These are phyloP conservation scores for Aphis gossypii DNA, from an alignment of 1,140 invertebrate species.

Conservation along the genomic window DNA sequence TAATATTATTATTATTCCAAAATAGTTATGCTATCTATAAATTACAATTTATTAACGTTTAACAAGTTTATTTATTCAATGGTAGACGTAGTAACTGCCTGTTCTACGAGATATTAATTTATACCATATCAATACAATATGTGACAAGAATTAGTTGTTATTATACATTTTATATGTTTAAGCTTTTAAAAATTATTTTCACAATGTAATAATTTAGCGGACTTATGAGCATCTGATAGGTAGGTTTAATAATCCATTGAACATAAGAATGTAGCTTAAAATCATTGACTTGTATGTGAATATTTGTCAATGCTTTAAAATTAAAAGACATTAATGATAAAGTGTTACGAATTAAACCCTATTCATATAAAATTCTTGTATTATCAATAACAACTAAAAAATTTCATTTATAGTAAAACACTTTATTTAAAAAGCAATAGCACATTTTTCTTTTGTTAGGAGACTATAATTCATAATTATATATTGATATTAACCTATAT, in stretches of 20 bases:
- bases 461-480: no score
- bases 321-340: not conserved
- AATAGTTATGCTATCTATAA: no score
- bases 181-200: not conserved
- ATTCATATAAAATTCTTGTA: not conserved
- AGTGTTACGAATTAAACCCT: not conserved
- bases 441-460: not conserved
- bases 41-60: no score
- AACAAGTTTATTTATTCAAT: not conserved
- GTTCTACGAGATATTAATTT: not conserved
- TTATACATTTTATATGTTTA: not conserved
- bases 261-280: not conserved
- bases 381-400: not conserved
- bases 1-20: no score
- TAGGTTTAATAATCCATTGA: not conserved
- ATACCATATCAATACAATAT: not conserved
- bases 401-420: not conserved
- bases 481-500: not conserved
- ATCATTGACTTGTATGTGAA: not conserved
- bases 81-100: not conserved
- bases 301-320: not conserved
- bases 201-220: not conserved
- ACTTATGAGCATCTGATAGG: not conserved
- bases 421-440: not conserved
- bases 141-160: not conserved